Evolutionary conservation across 2,797 vertebrate genomes (phyloP).

Genomic region (Lepilemur septentrionalis): DNA sequence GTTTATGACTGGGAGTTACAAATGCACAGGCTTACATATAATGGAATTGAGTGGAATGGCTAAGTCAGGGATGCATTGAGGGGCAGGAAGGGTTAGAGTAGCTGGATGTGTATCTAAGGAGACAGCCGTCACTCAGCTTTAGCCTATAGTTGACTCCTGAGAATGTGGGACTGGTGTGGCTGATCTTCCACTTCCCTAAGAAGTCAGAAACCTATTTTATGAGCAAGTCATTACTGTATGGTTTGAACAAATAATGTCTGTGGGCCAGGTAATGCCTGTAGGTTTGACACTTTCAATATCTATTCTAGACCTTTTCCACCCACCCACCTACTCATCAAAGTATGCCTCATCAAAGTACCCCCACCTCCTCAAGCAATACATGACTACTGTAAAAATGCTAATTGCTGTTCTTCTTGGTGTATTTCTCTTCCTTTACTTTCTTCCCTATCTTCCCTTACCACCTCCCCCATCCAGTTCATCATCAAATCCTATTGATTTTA

Average conservation of each 20-base stretch:
- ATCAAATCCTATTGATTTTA: constrained; percentile 34
- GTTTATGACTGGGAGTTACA: not conserved
- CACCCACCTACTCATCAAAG: not conserved
- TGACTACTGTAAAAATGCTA: not conserved
- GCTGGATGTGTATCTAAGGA: not conserved
- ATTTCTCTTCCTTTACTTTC: not conserved
- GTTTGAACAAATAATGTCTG: not conserved
- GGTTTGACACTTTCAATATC: not conserved
- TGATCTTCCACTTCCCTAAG: constrained; percentile 13
- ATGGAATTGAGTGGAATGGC: not conserved
- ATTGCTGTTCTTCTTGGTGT: not conserved
- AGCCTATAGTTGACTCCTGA: not conserved
- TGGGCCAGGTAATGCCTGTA: not conserved
- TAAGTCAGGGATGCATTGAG: not conserved
- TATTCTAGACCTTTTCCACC: not conserved
- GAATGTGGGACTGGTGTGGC: not conserved
- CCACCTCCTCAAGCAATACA: not conserved
- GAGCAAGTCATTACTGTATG: not conserved
- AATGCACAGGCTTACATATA: not conserved
- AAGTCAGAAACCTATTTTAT: constrained; percentile 28
- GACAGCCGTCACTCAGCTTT: not conserved
- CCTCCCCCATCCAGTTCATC: not conserved
- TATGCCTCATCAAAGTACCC: not conserved
- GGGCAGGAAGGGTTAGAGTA: not conserved
- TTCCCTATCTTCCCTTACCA: not conserved